Base-by-base conservation (phyloP, 2,113 vertebrate genomes). In the Tympanuchus pallidicinctus region DNA sequence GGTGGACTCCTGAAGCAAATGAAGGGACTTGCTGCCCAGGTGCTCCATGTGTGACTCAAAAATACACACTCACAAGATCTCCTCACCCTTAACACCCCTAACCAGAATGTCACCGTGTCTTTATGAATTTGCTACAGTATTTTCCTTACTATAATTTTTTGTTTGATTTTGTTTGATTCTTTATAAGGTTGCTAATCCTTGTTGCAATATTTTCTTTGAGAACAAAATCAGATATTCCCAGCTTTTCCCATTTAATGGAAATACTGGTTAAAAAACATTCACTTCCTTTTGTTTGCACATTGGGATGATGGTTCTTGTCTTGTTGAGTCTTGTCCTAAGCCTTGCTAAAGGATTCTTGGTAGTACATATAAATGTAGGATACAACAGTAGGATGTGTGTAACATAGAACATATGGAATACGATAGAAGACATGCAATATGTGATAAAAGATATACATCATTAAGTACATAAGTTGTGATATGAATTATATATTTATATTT, bases 41-140 rank as follows among this genome's bases (percentile, higher is more conserved):
- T 38, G n/a, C 19, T 38, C 21, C 2, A 0, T 28, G 24, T 19
- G 6, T 28, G 1, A 0, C 22, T 57, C 34, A 48, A 14, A 22
- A 24, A 32, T 10, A 8, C 17, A 18, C 28, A 30, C 8, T 30
- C 43, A 36, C 8, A 11, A 43, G 14, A 67, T 18, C 34, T 0
- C 0, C 19, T 60, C 7, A 4, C 0, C 34, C 15, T 32, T 30
- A 72, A 65, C 3, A 61, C 16, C 16, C 28, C 30, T 42, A 32
- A 9, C 30, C 65, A 48, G 40, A n/a, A 67, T 1, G 25, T 40
- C 52, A 38, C 5, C 10, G 2, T 25, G 10, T 45, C 22, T 60
- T 79, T 38, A 8, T 28, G 43, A 54, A 17, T 42, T 56, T 76
- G 30, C 57, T 38, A 38, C 22, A 36, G 36, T 6, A 11, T 45